A percentile compares a stretch with the other conserved stretches of the same genome.
Conservation (phyloP, 2,113 vertebrate species). For the Ctenodactylus gundi region DNA sequence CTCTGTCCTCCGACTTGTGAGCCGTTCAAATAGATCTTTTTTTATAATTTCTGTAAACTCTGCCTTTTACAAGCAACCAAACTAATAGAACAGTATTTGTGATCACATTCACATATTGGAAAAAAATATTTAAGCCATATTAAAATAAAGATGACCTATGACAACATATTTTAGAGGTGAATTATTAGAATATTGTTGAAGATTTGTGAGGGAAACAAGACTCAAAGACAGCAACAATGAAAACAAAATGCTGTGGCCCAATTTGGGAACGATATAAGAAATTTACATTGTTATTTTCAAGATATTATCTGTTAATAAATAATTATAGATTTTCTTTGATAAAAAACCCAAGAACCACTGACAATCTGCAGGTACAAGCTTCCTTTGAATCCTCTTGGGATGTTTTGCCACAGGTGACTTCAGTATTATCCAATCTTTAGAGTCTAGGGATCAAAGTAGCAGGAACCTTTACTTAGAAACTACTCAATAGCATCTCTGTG, state of each 20-base stretch:
- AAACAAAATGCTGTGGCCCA: neutral
- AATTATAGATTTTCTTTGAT: neutral
- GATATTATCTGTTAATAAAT: neutral
- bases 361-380: neutral
- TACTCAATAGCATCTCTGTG: neutral
- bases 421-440: neutral
- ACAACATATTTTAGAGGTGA: neutral
- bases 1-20: too few species aligned
- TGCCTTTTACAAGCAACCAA: too few species aligned
- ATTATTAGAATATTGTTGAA: neutral
- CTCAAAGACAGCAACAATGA: neutral
- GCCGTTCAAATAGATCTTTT: too few species aligned
- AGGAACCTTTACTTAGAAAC: neutral
- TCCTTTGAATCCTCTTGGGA: neutral
- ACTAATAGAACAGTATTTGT: too few species aligned
- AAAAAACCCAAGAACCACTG: neutral
- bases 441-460: neutral
- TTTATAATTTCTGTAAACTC: too few species aligned
- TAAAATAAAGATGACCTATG: neutral
- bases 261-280: neutral
- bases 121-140: neutral
- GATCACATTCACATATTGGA: too few species aligned
- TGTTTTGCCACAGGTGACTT: neutral
- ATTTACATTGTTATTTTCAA: neutral
- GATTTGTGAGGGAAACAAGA: neutral